Base-by-base conservation (phyloP, 2,888 invertebrate genomes). In the Thecocarcelia acutangulata region DNA sequence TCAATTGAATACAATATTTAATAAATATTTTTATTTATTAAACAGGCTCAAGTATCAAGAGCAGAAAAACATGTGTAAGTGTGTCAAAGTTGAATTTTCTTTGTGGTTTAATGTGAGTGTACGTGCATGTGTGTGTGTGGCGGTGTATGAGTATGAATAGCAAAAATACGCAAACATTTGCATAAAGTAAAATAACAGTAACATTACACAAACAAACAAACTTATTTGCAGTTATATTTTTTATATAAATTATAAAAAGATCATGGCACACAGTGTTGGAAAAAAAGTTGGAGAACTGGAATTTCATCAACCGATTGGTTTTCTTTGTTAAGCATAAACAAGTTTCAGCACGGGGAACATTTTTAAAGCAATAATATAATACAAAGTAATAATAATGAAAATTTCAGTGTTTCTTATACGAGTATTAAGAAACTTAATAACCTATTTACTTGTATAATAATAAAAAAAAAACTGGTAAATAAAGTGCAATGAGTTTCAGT, bases 1-100 rank as follows among this genome's bases (percentile, higher is more conserved):
- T 54, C 50, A 72, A 54, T 79, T 52, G 48, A 61, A 72, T 73
- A 24, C 42, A 73, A 54, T 52, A 56, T 61, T 56, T 28, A 59
- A 68, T 56, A 68, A 42, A 66, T 70, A 59, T 50, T 50, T 50
- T 50, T 58, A 48, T 70, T 59, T 48, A 44, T 24, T 70, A 48
- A 48, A 59, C 48, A 19, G 24, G 13, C 28, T 40, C 21, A 52
- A 42, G 42, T 52, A 17, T 44, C 15, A 28, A 15, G 19, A 13
- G 2, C 13, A 63, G 12, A 40, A 28, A 15, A 33, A n/a, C 19
- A 8, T 13, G 44, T 63, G 37, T 33, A 63, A 48, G 17, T 64
- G 48, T 48, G 48, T 48, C 40, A 52, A 40, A 40, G 66, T 52
- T 21, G 21, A 66, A 52, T 40, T 66, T 5, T 40, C 2, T 50